Base-by-base conservation (phyloP, 1,140 invertebrate genomes). In the Drosophila nasuta region DNA sequence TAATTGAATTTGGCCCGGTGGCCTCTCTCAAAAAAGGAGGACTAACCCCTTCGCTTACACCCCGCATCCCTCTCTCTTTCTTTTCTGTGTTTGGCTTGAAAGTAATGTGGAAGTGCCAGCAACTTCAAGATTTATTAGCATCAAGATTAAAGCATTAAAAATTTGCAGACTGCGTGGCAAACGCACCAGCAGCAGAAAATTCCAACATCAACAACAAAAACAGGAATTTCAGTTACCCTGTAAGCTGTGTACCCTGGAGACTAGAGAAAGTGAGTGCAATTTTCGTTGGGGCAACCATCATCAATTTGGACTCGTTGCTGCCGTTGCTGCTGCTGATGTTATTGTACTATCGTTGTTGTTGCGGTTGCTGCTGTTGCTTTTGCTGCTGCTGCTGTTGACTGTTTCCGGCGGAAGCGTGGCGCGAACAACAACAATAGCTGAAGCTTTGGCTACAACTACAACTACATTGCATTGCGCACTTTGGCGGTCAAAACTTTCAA, bases 91-190 rank as follows among this genome's bases (percentile, higher is more conserved):
- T 73, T 77, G 28, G 48, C 33, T 46, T 38, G 54, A 70, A 89
- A 77, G 87, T 87, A 91, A 90, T 82, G 90, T 72, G 68, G 66
- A 91, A 91, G 86, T 85, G 82, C 77, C 76, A 87, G 81, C 72
- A 91, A 91, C 90, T 91, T 91, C 90, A 90, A 91, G 90, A 91
- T 91, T 91, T 91, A 91, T 91, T 91, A 91, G 90, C 87, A 91
- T 91, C 90, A 91, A 91, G 90, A 91, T 91, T 91, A 91, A 90
- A 90, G 90, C 90, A 91, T 91, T 91, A 91, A 91, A 88, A 88
- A 90, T 75, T 80, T 85, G 52, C 85, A 89, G 78, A 89, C 85
- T 89, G 77, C 71, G 70, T 83, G 73, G 66, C 76, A 71, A 49
- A 80, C 73, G 70, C 69, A 75, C 57, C 60, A 67, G 28, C 38